phyloP scores from a whole-genome alignment of 1,140 invertebrate genomes.

The Trichomalopsis sarcophagae region DNA sequence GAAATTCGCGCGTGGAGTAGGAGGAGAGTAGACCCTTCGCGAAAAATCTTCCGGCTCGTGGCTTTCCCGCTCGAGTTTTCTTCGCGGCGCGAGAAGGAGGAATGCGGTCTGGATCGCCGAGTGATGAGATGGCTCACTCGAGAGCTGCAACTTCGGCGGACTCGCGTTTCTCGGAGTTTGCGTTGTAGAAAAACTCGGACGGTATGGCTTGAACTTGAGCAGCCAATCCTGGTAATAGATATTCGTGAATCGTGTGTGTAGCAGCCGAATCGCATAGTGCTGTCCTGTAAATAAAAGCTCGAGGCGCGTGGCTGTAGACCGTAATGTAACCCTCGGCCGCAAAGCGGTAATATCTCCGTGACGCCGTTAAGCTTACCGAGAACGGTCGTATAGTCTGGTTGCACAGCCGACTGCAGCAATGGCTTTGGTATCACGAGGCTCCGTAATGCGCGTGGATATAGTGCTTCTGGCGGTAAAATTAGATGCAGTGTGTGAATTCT shows the following conservation, averaged over 20 bases:
- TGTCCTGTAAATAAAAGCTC: no score
- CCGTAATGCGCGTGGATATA: conserved; percentile 42
- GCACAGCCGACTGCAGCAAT: neutral
- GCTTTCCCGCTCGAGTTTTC: conserved; percentile 43
- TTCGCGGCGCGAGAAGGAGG: neutral
- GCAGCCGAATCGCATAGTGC: no score
- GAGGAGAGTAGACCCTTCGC: conserved; percentile 41
- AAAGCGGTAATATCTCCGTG: conserved; percentile 68
- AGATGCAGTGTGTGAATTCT: no score
- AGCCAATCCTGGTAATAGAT: no score
- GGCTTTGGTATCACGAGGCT: conserved; percentile 46
- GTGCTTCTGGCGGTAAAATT: no score
- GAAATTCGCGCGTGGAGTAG: conserved; percentile 40
- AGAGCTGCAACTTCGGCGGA: conserved; percentile 15
- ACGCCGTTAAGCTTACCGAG: conserved; percentile 68
- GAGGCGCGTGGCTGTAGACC: neutral
- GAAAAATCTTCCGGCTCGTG: conserved; percentile 53
- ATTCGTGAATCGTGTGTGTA: no score
- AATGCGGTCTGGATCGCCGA: neutral
- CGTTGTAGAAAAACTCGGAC: no score
- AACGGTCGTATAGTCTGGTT: conserved; percentile 52
- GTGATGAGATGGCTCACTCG: conserved; percentile 47
- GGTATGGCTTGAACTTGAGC: no score
- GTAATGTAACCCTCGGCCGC: conserved; percentile 27
- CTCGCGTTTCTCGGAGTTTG: neutral